Conservation (phyloP, 2,113 vertebrate species). For the Sylvietta virens region DNA sequence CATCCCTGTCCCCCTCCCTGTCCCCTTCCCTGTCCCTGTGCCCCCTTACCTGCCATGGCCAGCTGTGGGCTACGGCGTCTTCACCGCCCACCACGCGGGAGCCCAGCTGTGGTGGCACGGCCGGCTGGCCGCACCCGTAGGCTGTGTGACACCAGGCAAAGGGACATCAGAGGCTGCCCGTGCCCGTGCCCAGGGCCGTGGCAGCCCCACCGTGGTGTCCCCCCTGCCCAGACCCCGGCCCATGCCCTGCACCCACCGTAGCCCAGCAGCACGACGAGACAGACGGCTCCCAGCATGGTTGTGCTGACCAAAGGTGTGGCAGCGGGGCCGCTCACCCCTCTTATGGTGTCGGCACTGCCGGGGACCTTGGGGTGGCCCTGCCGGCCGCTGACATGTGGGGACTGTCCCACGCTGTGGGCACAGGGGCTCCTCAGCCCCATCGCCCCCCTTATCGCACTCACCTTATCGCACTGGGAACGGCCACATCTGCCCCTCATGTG, state of each 20-base stretch:
- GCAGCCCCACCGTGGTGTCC: accelerated
- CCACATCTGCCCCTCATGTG: neutral
- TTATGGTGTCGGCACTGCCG: neutral
- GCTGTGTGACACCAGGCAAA: slow-evolving; percentile 40
- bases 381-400: neutral
- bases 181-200: neutral
- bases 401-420: neutral
- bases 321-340: accelerated
- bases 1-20: accelerated
- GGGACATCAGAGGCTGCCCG: neutral
- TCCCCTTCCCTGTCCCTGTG: neutral
- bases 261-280: slow-evolving; percentile 52
- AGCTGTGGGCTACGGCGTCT: slow-evolving; percentile 82
- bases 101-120: slow-evolving; percentile 58
- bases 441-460: neutral
- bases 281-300: slow-evolving; percentile 40
- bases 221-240: accelerated
- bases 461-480: accelerated
- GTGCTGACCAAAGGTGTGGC: accelerated
- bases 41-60: slow-evolving; percentile 90
- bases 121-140: slow-evolving; percentile 83
- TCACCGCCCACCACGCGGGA: slow-evolving; percentile 86
- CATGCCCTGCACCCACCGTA: neutral
- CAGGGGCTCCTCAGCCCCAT: neutral
- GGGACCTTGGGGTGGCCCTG: neutral